Evolutionary conservation across 2,113 vertebrate genomes (phyloP), one percentile per base, ranked within the genome.

Genomic region (Macrotus californicus): DNA sequence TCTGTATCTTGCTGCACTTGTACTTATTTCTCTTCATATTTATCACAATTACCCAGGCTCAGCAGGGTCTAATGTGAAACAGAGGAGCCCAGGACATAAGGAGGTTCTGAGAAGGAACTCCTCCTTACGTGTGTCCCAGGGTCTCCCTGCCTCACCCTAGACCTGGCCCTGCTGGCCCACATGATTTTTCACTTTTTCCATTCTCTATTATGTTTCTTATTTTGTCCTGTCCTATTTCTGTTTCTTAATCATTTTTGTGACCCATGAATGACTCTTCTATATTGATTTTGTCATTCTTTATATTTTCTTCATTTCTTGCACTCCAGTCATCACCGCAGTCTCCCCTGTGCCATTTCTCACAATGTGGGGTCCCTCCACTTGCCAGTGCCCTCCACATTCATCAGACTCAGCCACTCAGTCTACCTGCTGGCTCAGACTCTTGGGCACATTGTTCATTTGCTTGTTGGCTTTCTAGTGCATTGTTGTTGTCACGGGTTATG

Each of bases 371-470:
- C 2, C 52, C 14, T 69, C 18, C 24, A 43, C 7, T 21, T 90
- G 36, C 8, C 59, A 34, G 4, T 90, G 48, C 15, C 9, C 26
- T 52, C 15, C 41, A 26, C 21, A 15, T 36, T 13, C 24, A 26
- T 2, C 26, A 66, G 26, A 59, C 4, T 13, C 34, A 50, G 14
- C 4, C 5, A 43, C 19, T 61, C 46, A 34, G 66, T 34, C 93
- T 81, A 94, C 88, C 85, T 85, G 2, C 10, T 7, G 24, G 41
- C 41, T 72, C 41, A 48, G 94, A n/a, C 67, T 61, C 85, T 12
- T 56, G 76, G 52, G 41, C 31, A 39, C 3, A 0, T 0, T 22
- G n/a, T 22, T 24, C 0, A 24, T 15, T 19, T 46, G 16, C 43
- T 83, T 91, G 77, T 13, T 26, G 77, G n/a, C 10, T 52, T 89